phyloP scores from a whole-genome alignment of 2,797 vertebrate genomes.

The Hemitrygon akajei region DNA sequence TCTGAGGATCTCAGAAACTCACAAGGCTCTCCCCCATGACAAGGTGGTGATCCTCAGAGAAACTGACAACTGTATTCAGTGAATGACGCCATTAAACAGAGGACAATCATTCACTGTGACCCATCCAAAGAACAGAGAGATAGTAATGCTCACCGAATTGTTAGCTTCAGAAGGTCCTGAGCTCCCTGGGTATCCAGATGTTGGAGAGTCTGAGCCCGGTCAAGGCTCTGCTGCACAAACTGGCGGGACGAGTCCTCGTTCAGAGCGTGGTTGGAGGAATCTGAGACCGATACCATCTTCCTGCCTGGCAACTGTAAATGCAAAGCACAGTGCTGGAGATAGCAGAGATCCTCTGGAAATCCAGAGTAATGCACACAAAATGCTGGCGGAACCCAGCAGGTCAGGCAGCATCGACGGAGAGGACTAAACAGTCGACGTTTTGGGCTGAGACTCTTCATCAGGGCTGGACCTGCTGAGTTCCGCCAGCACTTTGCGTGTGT shows the following conservation, averaged over 20 bases:
- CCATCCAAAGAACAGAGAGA: background rate
- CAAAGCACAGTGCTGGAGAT: background rate
- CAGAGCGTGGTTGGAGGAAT: slow-evolving; percentile 58
- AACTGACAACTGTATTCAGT: too few relatives aligned
- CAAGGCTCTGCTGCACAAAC: slow-evolving; percentile 86
- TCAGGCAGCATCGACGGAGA: too few relatives aligned
- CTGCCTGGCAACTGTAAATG: slow-evolving; percentile 72
- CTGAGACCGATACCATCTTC: slow-evolving; percentile 61
- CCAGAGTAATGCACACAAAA: too few relatives aligned
- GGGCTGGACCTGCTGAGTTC: too few relatives aligned
- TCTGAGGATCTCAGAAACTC: too few relatives aligned
- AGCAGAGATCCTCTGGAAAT: background rate
- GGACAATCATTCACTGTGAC: background rate
- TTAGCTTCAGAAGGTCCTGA: slow-evolving; percentile 85
- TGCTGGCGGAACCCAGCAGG: too few relatives aligned
- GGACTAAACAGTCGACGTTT: too few relatives aligned
- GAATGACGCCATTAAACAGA: too few relatives aligned
- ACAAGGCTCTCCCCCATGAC: too few relatives aligned
- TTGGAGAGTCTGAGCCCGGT: slow-evolving; percentile 78
- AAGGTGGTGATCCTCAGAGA: too few relatives aligned
- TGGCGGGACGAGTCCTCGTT: slow-evolving; percentile 82
- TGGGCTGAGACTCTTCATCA: too few relatives aligned
- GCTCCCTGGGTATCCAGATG: slow-evolving; percentile 79
- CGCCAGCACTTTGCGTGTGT: too few relatives aligned
- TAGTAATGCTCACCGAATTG: slow-evolving; percentile 69